Conservation (phyloP, 2,888 invertebrate genomes). For the Nomada ruficornis region DNA sequence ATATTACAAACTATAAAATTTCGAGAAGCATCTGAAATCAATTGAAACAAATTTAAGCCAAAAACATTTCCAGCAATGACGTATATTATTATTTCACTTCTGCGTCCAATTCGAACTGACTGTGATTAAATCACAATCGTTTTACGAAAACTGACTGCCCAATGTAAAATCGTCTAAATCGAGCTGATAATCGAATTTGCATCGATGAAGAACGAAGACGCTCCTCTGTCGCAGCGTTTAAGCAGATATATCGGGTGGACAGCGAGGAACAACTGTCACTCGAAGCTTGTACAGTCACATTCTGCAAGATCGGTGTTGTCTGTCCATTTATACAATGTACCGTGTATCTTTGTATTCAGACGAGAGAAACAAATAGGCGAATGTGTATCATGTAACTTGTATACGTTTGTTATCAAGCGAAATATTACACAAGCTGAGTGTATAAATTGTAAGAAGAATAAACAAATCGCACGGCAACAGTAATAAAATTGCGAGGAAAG, state of each 20-base stretch:
- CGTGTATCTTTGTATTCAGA: conserved; percentile 52
- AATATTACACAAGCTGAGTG: conserved; percentile 56
- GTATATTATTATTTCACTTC: no score
- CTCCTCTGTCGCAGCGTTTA: conserved; percentile 59
- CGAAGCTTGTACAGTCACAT: conserved; percentile 80
- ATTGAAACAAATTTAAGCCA: no score
- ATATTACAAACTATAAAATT: no score
- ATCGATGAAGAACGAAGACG: conserved; percentile 41
- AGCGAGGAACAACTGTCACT: conserved; percentile 77
- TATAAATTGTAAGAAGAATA: conserved; percentile 33
- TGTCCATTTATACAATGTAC: conserved; percentile 52
- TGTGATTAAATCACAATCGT: no score
- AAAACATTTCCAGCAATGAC: no score
- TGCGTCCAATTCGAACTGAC: no score
- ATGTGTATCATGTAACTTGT: conserved; percentile 48
- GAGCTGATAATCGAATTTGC: neutral
- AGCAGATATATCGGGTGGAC: conserved; percentile 77
- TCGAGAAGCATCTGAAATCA: no score
- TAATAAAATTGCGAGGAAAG: conserved; percentile 5
- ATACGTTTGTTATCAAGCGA: conserved; percentile 48
- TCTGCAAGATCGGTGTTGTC: conserved; percentile 78
- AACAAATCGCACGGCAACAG: conserved; percentile 4
- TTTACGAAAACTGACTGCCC: no score
- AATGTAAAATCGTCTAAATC: neutral
- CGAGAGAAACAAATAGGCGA: conserved; percentile 48